These are phyloP conservation scores for Bombus vancouverensis DNA, from an alignment of 1,140 invertebrate species.

Conservation along the genomic window DNA sequence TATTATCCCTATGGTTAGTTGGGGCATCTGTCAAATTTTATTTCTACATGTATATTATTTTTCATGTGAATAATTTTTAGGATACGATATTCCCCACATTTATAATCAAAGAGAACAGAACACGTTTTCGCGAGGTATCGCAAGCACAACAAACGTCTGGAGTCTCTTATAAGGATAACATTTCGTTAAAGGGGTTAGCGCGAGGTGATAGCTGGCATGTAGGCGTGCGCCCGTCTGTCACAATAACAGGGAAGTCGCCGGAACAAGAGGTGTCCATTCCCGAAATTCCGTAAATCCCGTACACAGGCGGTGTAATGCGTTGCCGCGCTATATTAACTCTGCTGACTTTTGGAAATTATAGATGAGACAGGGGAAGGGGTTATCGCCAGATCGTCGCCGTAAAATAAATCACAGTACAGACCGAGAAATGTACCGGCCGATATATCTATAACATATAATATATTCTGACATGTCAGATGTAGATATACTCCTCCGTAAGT, in stretches of 20 bases:
- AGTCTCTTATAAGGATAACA: no score
- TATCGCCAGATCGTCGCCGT: slow-evolving; percentile 42
- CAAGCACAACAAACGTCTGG: no score
- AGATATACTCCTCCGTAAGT: slow-evolving; percentile 64
- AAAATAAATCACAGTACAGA: slow-evolving; percentile 68
- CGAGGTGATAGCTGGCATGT: background rate
- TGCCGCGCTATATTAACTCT: slow-evolving; percentile 34
- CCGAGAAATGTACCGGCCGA: slow-evolving; percentile 60
- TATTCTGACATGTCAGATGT: slow-evolving; percentile 44
- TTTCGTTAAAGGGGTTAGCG: background rate
- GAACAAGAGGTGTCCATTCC: slow-evolving; percentile 21
- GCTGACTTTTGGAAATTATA: slow-evolving; percentile 69
- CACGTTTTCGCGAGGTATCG: no score
- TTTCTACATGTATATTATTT: no score
- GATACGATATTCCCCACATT: no score
- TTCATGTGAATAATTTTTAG: no score
- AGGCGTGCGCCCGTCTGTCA: background rate
- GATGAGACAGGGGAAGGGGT: background rate
- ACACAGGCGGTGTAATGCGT: slow-evolving; percentile 39
- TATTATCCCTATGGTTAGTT: no score
- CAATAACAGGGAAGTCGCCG: background rate
- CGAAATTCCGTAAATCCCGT: slow-evolving; percentile 52
- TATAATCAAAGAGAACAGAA: no score
- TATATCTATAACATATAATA: slow-evolving; percentile 48
- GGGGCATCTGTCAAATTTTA: no score